A percentile compares a stretch with the other conserved stretches of the same genome.
Conservation (phyloP, 1,140 invertebrate genomes). For the Drosophila paulistorum region DNA sequence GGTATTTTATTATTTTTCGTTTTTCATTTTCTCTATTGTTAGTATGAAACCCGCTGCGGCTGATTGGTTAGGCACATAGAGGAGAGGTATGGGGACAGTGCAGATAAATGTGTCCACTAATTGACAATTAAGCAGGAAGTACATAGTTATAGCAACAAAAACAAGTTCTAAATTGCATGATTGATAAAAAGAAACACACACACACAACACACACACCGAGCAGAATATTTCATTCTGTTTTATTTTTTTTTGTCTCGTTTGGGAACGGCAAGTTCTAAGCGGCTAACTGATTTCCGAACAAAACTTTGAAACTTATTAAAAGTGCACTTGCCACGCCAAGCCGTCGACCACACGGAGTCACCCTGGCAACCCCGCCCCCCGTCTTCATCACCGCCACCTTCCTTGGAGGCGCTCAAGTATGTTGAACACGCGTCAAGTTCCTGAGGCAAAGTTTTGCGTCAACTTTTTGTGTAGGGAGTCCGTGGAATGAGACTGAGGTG, state of each 20-base stretch:
- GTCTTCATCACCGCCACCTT: constrained; percentile 16
- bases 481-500: neutral
- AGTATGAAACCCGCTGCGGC: constrained; percentile 54
- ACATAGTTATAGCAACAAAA: constrained; percentile 57
- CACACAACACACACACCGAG: constrained; percentile 22
- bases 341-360: constrained; percentile 4
- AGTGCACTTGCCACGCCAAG: constrained; percentile 68
- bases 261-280: constrained; percentile 47
- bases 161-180: constrained; percentile 63
- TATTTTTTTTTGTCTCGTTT: too few species aligned
- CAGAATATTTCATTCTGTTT: constrained; percentile 8
- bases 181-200: constrained; percentile 65
- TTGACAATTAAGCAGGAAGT: constrained; percentile 77
- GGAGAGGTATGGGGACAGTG: constrained; percentile 2
- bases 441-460: constrained; percentile 77
- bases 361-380: neutral
- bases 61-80: constrained; percentile 45
- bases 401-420: constrained; percentile 73
- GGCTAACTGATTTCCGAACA: constrained; percentile 76
- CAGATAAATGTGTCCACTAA: constrained; percentile 66
- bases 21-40: constrained; percentile 1
- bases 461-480: constrained; percentile 55
- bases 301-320: constrained; percentile 79
- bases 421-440: constrained; percentile 80
- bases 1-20: constrained; percentile 16